These are phyloP conservation scores for Tyrannus savana DNA, from an alignment of 2,113 vertebrate genomes.

Conservation along the genomic window DNA sequence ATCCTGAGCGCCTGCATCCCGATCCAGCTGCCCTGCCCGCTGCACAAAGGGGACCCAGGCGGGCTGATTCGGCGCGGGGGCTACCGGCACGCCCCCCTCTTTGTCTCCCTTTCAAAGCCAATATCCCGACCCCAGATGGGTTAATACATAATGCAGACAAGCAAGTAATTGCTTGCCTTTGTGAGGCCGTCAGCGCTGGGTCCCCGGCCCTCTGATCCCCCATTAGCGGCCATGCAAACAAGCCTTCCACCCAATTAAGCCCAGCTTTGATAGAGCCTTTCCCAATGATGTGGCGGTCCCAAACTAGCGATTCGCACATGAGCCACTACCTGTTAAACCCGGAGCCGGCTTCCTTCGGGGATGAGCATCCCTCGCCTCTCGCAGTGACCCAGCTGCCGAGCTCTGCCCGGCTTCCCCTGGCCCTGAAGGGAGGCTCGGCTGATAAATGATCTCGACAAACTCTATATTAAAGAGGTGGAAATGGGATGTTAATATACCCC, in stretches of 20 bases:
- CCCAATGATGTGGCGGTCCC: slow-evolving; percentile 82
- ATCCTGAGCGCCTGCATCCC: background rate
- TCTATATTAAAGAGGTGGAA: slow-evolving; percentile 75
- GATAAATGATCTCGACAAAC: slow-evolving; percentile 73
- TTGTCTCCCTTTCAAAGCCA: slow-evolving; percentile 86
- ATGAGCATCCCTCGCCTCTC: slow-evolving; percentile 56
- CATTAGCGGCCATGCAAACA: slow-evolving; percentile 83
- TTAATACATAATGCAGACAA: slow-evolving; percentile 97
- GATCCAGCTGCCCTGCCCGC: slow-evolving; percentile 29
- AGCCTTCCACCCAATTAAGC: slow-evolving; percentile 90
- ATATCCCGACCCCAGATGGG: slow-evolving; percentile 93
- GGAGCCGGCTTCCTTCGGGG: slow-evolving; percentile 72
- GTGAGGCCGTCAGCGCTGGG: slow-evolving; percentile 68
- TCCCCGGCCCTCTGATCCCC: slow-evolving; percentile 80
- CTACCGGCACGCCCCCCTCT: slow-evolving; percentile 84
- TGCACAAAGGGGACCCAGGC: slow-evolving; percentile 83
- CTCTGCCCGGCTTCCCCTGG: background rate
- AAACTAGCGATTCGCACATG: slow-evolving; percentile 85
- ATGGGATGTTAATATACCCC: slow-evolving; percentile 73
- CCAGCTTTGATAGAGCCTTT: slow-evolving; percentile 87
- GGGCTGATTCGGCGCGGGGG: slow-evolving; percentile 87
- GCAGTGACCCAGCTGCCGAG: slow-evolving; percentile 76
- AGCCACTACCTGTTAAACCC: slow-evolving; percentile 86
- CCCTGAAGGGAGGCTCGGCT: slow-evolving; percentile 56
- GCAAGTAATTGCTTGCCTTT: slow-evolving; percentile 81